Evolutionary conservation across 37 sponge, comb jelly and placozoan species (phyloP), one percentile per base, ranked within the genome.

Genomic region (Cladorhizidae sp.): DNA sequence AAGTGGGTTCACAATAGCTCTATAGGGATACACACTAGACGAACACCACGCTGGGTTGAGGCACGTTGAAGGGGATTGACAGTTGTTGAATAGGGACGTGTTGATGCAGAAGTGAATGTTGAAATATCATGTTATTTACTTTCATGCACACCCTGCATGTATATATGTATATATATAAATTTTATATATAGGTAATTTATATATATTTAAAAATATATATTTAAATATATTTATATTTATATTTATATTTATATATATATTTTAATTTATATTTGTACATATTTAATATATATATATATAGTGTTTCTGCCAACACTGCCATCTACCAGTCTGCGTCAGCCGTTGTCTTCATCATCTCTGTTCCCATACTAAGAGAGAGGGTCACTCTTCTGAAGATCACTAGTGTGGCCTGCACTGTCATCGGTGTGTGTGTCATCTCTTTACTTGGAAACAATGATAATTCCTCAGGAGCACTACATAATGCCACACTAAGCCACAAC

Each of bases 271-370:
- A n/a, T 25, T 49, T n/a, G 0, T 0, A 55, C 55, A 57, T 59
- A n/a, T 25, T 49, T n/a, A 15, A 3, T 83, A 28, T 49, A 64
- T 68, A n/a, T 17, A 38, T 55, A 40, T 76, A 36, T 40, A 91
- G 92, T 80, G 78, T 93, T 25, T 76, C 94, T 58, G 94, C 87
- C 37, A 94, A 94, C 58, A 85, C 89, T 11, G 89, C 95, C 50
- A 85, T 94, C 42, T 94, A 88, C 82, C 88, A 91, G 65, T 87
- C 92, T 28, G 63, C 85, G 0, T 25, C 88, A 6, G 92, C 86
- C 25, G 50, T 91, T 25, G 85, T 81, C 2, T 91, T 94, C 49
- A 51, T 94, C 55, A 23, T 94, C 26, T 91, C 95, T 14, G 80
- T 94, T 3, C 88, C 88, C 20, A 32, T 94, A 0, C 86, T 94